These are phyloP conservation scores for Trialeurodes vaporariorum DNA, from an alignment of 1,140 invertebrate species.

Conservation along the genomic window DNA sequence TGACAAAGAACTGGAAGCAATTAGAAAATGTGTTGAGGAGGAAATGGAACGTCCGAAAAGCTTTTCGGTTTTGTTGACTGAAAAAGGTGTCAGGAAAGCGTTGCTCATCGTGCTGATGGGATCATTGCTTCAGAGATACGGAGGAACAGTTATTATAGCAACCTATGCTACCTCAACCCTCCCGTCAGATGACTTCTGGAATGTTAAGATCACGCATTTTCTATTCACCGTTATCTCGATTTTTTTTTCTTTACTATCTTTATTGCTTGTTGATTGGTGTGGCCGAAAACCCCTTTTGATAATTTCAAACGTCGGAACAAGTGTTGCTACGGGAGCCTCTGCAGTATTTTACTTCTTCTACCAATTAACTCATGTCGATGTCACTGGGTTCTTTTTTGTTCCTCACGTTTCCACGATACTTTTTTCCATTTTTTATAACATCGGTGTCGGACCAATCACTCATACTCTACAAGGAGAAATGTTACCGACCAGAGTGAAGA, in stretches of 20 bases:
- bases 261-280: constrained; percentile 33
- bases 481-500: constrained; percentile 26
- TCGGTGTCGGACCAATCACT: constrained; percentile 27
- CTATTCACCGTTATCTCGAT: too few species aligned
- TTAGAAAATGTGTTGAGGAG: constrained; percentile 13
- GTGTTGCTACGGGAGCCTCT: constrained; percentile 6
- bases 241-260: neutral
- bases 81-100: too few species aligned
- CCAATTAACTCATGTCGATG: neutral
- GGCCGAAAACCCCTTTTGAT: constrained; percentile 42
- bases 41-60: too few species aligned
- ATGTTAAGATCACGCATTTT: too few species aligned
- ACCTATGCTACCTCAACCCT: constrained; percentile 22
- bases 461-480: constrained; percentile 27
- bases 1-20: constrained; percentile 16
- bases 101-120: constrained; percentile 21
- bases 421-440: constrained; percentile 22
- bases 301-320: constrained; percentile 27
- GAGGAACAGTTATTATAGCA: constrained; percentile 21
- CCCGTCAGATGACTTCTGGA: constrained; percentile 7
- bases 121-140: constrained; percentile 21
- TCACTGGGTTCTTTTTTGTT: constrained; percentile 13
- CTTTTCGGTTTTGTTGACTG: too few species aligned
- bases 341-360: constrained; percentile 8
- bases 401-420: constrained; percentile 16